phyloP scores from a whole-genome alignment of 2,113 vertebrate genomes.

The Pterocles burchelli region DNA sequence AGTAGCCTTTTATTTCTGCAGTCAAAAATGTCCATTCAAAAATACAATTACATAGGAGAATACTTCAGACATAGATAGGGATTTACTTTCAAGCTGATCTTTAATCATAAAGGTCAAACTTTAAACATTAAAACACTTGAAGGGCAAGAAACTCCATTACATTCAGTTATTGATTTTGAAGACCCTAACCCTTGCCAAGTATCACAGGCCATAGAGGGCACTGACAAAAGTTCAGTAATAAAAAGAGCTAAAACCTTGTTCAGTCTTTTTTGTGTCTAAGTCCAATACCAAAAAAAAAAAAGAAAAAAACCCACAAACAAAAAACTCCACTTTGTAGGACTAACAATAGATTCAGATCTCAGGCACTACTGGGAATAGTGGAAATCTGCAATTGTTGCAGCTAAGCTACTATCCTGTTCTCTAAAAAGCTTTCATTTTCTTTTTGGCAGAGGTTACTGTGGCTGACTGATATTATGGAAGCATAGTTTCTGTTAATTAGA shows the following conservation, averaged over 20 bases:
- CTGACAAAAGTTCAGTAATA: background rate
- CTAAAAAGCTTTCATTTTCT: background rate
- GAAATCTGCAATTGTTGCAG: background rate
- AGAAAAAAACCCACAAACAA: background rate
- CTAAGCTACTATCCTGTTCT: background rate
- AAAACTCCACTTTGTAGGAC: background rate
- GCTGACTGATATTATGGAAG: background rate
- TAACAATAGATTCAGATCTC: background rate
- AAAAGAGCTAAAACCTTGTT: background rate
- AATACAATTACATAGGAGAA: background rate
- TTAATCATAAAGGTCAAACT: slow-evolving; percentile 49
- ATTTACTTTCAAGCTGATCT: slow-evolving; percentile 35
- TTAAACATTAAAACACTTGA: slow-evolving; percentile 21
- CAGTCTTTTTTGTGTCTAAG: background rate
- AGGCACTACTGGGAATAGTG: background rate
- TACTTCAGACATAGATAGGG: background rate
- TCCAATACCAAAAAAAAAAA: background rate
- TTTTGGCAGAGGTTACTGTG: background rate
- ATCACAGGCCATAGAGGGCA: background rate
- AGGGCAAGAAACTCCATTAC: slow-evolving; percentile 24
- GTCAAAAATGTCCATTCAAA: background rate
- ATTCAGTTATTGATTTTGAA: slow-evolving; percentile 37
- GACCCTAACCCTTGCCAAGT: background rate
- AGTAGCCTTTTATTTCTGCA: background rate
- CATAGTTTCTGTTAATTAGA: background rate